Conservation (phyloP, 1,140 invertebrate species). For the Asbolus verrucosus region DNA sequence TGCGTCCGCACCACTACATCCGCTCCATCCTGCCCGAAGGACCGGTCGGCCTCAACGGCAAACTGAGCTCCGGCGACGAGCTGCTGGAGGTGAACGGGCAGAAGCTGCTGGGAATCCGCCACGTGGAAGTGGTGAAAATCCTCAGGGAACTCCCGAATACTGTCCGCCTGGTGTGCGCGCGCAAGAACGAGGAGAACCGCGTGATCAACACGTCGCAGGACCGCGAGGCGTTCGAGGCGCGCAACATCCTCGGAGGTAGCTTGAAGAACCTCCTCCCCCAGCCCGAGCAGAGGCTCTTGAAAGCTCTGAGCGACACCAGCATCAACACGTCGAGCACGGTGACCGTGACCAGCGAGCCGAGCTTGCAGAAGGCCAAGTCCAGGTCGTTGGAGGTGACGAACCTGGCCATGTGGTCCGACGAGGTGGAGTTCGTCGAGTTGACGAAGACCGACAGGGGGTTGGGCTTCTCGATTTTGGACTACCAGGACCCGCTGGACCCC, state of each 20-base stretch:
- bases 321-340: constrained; percentile 81
- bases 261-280: constrained; percentile 63
- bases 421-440: constrained; percentile 88
- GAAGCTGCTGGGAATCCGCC: constrained; percentile 85
- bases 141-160: constrained; percentile 88
- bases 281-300: constrained; percentile 72
- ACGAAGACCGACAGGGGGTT: constrained; percentile 91
- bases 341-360: constrained; percentile 69
- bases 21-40: constrained; percentile 88
- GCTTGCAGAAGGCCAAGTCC: constrained; percentile 80
- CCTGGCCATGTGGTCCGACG: constrained; percentile 92
- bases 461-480: constrained; percentile 96
- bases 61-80: constrained; percentile 89
- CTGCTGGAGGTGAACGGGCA: constrained; percentile 90
- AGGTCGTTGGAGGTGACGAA: constrained; percentile 93
- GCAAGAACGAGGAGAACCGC: constrained; percentile 71
- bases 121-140: constrained; percentile 90
- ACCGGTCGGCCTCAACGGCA: constrained; percentile 85
- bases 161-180: constrained; percentile 86
- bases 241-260: constrained; percentile 81
- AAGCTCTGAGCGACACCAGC: constrained; percentile 90
- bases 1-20: constrained; percentile 88
- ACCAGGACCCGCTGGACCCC: constrained; percentile 90
- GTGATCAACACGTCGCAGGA: constrained; percentile 83
- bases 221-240: constrained; percentile 78